Base-by-base conservation (phyloP, 2,113 vertebrate species). In the Probosciger aterrimus region DNA sequence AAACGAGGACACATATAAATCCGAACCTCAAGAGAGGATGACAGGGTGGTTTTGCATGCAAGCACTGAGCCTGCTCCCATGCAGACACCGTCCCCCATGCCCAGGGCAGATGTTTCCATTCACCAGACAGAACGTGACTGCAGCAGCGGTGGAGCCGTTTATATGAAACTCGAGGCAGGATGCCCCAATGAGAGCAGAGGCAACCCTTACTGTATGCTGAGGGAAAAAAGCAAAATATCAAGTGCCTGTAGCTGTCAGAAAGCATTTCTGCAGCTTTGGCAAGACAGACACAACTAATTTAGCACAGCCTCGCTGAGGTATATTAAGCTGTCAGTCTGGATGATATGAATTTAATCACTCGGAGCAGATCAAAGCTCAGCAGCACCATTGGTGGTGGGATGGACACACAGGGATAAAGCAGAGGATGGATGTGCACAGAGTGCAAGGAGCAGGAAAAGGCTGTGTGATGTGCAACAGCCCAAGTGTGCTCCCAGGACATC, bases 271-370 rank as follows among this genome's bases (percentile, higher is more conserved):
- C 80, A 89, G 93, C 93, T 96, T 82, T 95, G 80, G 91, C 74
- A 55, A 92, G 96, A 92, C 93, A 97, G 96, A 96, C 97, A 95
- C 92, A 93, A 95, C 77, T 92, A 92, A 97, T 97, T 97, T 93
- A 96, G 91, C 20, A 0, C 1, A 0, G 94, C 63, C 93, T 85
- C 15, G 5, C 64, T 75, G 90, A 94, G 95, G 95, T 87, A 65
- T 91, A 95, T 97, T 92, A 97, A 95, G 88, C 93, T 96, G 96
- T 97, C 97, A 97, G 95, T 70, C n/a, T 59, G 88, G 95, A 82
- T 94, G 96, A 96, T 94, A 86, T 2, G 91, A 93, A 93, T 94
- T 97, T 95, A 97, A 97, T 97, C 95, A 94, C 93, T 9, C 1
- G 0, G 76, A 89, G 82, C 93, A 95, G 95, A 96, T 97, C 93